Evolutionary conservation across 2,888 invertebrate species (phyloP), one percentile per base, ranked within the genome.

Genomic region (Alcis repandata): DNA sequence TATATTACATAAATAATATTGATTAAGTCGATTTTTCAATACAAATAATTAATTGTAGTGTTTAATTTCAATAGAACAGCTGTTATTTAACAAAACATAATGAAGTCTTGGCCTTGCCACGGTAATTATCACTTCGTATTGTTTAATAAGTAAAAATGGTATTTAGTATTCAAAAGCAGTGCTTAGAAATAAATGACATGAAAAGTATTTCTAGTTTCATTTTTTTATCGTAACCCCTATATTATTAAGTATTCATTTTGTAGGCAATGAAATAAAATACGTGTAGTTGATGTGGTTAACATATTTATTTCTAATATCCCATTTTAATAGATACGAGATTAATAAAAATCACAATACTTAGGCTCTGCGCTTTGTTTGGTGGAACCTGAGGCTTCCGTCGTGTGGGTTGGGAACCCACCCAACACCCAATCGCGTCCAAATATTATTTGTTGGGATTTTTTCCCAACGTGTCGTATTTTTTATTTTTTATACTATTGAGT

Each of bases 101-200:
- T 59, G 19, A 59, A 38, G 58, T 65, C 54, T 75, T 74, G 71
- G 79, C 79, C 84, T 88, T 89, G 92, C 87, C 91, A 90, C 89
- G 86, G 88, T 89, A 89, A 86, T 59, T 87, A 80, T 86, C 82
- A 81, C 79, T 85, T 88, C 73, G 78, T 78, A 74, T 83, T 81
- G 81, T 81, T 82, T 82, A 76, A 80, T 76, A 80, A 86, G 79
- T 85, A 83, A 87, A 87, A 79, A 75, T 84, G 81, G 84, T 87
- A 85, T 84, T 81, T 88, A 89, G 87, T 84, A 83, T 81, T 84
- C 84, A 80, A 85, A 87, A 86, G 78, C 87, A 89, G 86, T 90
- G 90, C 90, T 90, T 92, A 91, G 91, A 87, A 85, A 89, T 89
- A 89, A 89, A 88, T 82, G 79, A 85, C 83, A 84, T 80, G 73